A percentile compares a stretch with the other conserved stretches of the same genome.
Conservation (phyloP, 2,113 vertebrate species). For the Pseudois nayaur region DNA sequence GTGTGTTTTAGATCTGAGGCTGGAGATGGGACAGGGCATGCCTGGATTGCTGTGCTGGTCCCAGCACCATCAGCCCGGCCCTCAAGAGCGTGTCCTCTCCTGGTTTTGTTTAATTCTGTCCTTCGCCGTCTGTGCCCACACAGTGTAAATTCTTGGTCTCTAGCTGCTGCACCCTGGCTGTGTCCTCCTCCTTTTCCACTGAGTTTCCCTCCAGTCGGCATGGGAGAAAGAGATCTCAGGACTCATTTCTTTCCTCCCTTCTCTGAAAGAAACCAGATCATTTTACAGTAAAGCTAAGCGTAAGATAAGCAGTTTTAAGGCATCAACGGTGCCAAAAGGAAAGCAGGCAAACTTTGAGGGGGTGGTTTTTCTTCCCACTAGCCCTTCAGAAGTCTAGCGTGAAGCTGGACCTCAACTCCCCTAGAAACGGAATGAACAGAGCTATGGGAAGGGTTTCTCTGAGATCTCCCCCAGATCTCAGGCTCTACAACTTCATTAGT, state of each 20-base stretch:
- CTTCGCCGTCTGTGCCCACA: not conserved
- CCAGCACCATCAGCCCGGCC: fast-evolving
- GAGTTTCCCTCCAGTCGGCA: not conserved
- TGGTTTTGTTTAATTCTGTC: not conserved
- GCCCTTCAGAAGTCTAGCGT: not conserved
- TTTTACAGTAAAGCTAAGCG: not conserved
- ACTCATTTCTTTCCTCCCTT: not conserved
- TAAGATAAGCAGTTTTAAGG: not conserved
- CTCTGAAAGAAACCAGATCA: not conserved
- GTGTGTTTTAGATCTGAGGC: not conserved
- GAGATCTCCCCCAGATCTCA: not conserved
- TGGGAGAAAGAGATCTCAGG: not conserved
- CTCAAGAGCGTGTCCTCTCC: not conserved
- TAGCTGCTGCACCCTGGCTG: not conserved
- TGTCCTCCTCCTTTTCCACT: not conserved
- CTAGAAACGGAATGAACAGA: not conserved
- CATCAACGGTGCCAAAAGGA: not conserved
- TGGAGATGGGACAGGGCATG: not conserved
- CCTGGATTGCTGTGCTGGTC: too few relatives aligned
- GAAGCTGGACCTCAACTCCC: not conserved
- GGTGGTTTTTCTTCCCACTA: not conserved
- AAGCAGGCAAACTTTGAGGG: not conserved
- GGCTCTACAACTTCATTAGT: not conserved
- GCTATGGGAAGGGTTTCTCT: not conserved
- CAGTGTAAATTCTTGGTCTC: not conserved